Evolutionary conservation across 2,113 vertebrate species (phyloP), one percentile per base, ranked within the genome.

Genomic region (Patagioenas fasciata): DNA sequence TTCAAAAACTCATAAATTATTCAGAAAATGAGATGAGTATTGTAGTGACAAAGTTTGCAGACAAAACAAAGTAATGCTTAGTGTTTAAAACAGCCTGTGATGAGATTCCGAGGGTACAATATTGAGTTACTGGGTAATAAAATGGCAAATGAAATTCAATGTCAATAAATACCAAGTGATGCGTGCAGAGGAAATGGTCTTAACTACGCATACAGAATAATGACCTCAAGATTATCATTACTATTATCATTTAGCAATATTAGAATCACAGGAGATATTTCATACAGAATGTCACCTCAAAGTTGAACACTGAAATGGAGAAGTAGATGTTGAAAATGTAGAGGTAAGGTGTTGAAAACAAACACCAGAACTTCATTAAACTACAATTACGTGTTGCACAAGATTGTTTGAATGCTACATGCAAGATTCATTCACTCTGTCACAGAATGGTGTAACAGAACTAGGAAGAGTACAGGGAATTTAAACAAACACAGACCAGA

Each of bases 121-220:
- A 44, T 64, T 66, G 71, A 71, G 40, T 92, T 90, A 80, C 75
- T 83, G 51, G 25, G 25, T 90, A 88, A 93, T 95, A 94, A 94
- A 94, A 85, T 54, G 24, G 67, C 64, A 95, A 93, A 82, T 92
- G 71, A 78, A 93, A 92, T 69, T 77, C 85, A 47, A 47, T 47
- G 44, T 47, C 44, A 47, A 47, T 47, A 47, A 47, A 47, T 47
- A 47, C 44, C 44, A 93, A 94, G 72, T 84, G 64, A 88, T 80
- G 88, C 85, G 64, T 80, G 16, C 57, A 88, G 62, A 91, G 18
- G 64, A 95, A 95, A 96, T 74, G 32, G 10, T 80, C 48, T 93
- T 80, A 94, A 73, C 25, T 54, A 34, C 56, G 62, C 17, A 42
- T 77, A 70, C n/a, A 62, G 54, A 90, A 70, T 94, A 92, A 92